Evolutionary conservation across 2,113 vertebrate species (phyloP), one percentile per base, ranked within the genome.

Genomic region (Thinocorus orbignyianus): DNA sequence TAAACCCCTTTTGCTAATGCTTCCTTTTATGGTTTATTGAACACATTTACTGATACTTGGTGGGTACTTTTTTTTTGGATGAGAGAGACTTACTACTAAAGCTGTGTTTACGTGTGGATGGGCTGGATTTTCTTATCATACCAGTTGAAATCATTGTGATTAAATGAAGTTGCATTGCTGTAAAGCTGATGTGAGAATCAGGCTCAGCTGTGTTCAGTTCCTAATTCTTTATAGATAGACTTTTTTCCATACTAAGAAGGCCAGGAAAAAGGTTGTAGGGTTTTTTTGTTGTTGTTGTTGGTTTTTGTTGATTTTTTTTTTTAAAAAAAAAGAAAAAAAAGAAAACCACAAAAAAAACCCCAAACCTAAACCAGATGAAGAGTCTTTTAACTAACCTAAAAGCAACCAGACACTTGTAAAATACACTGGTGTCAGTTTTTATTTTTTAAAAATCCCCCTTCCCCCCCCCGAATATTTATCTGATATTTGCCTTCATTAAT

Each of bases 401-500:
- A 97, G 96, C 97, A 95, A 93, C 95, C 88, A 95, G 95, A 96
- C 96, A 85, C 96, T 98, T 98, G 91, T 97, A 95, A 97, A 97
- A 97, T 95, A 93, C 48, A 95, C 92, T 90, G 81, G 90, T 98
- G 97, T 98, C 97, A 74, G 89, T 95, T 97, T 96, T 97, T 95
- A 97, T 96, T 98, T 97, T 96, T 55, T 54, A 97, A 91, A 94
- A 76, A 96, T 92, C 17, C 30, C 26, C 88, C 94, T n/a, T 92
- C 17, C 30, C 94, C 92, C 88, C 61, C 80, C 64, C 17, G 42
- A 35, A 4, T 92, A 92, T 81, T 97, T 97, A 97, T 95, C 97
- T 97, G 89, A 93, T 97, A 97, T 94, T 98, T 98, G 97, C 98
- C 98, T 98, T 98, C 97, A 86, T 98, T 98, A 98, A 98, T 98